phyloP scores from a whole-genome alignment of 2,888 invertebrate species.

The Tyria jacobaeae region DNA sequence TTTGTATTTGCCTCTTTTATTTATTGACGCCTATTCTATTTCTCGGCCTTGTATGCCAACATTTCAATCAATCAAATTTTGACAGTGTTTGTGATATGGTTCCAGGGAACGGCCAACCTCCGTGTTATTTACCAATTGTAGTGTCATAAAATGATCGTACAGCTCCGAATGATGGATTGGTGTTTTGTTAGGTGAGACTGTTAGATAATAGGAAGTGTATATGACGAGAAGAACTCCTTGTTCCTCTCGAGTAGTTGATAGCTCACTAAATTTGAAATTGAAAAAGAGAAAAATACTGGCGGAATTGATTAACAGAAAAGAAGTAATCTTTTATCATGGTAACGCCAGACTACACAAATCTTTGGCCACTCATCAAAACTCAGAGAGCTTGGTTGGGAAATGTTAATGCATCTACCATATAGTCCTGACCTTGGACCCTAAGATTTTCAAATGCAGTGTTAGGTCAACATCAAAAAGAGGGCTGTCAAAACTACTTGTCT shows the following conservation, averaged over 20 bases:
- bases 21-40: constrained; percentile 40
- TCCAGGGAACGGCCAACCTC: constrained; percentile 24
- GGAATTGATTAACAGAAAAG: too few relatives aligned
- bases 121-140: constrained; percentile 34
- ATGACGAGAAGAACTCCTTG: not conserved
- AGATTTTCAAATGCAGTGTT: too few relatives aligned
- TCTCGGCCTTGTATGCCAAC: constrained; percentile 29
- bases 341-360: too few relatives aligned
- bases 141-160: constrained; percentile 35
- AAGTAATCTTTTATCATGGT: too few relatives aligned
- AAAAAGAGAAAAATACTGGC: too few relatives aligned
- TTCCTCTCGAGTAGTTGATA: not conserved
- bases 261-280: not conserved
- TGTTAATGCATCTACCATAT: too few relatives aligned
- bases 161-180: constrained; percentile 22
- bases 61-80: constrained; percentile 53
- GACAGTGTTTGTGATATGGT: constrained; percentile 32
- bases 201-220: constrained; percentile 10
- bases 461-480: too few relatives aligned
- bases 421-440: too few relatives aligned
- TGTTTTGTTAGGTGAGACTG: constrained; percentile 6
- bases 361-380: too few relatives aligned
- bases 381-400: too few relatives aligned
- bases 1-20: constrained; percentile 30
- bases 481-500: too few relatives aligned